Conservation (phyloP, 1,140 invertebrate species). For the Leptinotarsa undecemlineata region DNA sequence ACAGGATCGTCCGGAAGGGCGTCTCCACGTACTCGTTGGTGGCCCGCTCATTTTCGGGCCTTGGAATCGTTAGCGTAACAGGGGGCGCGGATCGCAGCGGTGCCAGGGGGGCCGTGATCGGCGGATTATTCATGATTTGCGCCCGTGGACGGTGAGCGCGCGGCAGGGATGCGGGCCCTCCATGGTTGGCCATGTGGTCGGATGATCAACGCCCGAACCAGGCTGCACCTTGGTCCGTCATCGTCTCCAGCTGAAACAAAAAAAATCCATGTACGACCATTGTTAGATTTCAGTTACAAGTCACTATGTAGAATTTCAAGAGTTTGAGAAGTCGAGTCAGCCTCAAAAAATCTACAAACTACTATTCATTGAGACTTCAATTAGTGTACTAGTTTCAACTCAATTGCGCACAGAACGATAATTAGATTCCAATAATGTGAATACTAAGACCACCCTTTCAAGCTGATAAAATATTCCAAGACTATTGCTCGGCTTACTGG, state of each 20-base stretch:
- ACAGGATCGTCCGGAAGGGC: conserved; percentile 62
- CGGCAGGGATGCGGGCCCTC: conserved; percentile 67
- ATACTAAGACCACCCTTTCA: no score
- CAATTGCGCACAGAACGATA: no score
- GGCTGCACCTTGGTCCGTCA: conserved; percentile 64
- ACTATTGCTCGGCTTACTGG: no score
- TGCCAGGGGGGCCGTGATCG: conserved; percentile 53
- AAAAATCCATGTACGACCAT: neutral
- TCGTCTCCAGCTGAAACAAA: conserved; percentile 60
- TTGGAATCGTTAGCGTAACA: conserved; percentile 72
- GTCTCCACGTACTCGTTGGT: conserved; percentile 87
- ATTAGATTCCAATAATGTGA: no score
- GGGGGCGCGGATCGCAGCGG: conserved; percentile 52
- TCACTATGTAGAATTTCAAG: no score
- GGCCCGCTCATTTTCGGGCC: conserved; percentile 75
- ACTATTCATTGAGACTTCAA: no score
- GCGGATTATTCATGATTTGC: conserved; percentile 55
- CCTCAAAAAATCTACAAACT: no score
- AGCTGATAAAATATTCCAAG: no score
- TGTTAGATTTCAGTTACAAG: no score
- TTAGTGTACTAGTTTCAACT: no score
- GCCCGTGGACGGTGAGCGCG: conserved; percentile 64
- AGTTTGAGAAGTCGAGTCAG: no score
- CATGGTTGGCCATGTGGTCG: conserved; percentile 63
- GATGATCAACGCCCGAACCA: conserved; percentile 55